phyloP scores from a whole-genome alignment of 2,888 invertebrate genomes.

The Andricus quercusramuli region DNA sequence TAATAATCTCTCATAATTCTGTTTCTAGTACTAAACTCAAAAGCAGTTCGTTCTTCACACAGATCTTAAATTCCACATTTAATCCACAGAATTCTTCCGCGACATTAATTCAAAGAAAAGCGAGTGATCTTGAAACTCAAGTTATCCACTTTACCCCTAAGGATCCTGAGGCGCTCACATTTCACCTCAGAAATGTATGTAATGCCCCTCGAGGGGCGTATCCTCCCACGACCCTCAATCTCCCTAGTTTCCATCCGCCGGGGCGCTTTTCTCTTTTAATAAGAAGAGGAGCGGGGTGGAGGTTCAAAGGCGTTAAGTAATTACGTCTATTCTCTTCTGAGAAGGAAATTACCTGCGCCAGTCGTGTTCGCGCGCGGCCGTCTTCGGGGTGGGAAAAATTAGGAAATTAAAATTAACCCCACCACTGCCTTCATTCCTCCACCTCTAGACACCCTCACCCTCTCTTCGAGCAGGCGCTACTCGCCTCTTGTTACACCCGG shows the following conservation, averaged over 20 bases:
- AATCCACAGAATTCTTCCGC: neutral
- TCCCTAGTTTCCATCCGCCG: conserved; percentile 62
- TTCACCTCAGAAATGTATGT: conserved; percentile 19
- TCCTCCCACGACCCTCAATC: conserved; percentile 58
- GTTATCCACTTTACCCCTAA: conserved; percentile 7
- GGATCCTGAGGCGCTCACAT: conserved; percentile 8
- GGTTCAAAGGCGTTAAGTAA: conserved; percentile 78
- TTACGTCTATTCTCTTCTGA: conserved; percentile 78
- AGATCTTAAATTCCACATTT: neutral
- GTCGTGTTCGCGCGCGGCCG: conserved; percentile 51
- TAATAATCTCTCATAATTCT: no score
- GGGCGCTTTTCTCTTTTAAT: conserved; percentile 76
- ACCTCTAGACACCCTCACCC: conserved; percentile 43
- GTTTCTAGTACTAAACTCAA: no score
- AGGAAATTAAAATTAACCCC: conserved; percentile 78
- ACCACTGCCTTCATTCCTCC: conserved; percentile 45
- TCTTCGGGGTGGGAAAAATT: conserved; percentile 73
- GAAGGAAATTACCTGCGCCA: conserved; percentile 73
- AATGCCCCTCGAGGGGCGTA: conserved; percentile 63
- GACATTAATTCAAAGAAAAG: conserved; percentile 16
- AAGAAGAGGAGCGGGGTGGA: conserved; percentile 65
- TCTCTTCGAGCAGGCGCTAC: conserved; percentile 24
- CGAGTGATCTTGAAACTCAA: conserved; percentile 7
- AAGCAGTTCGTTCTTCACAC: no score
- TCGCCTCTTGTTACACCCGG: conserved; percentile 54